These are phyloP conservation scores for Argyra leucocephala DNA, from an alignment of 2,888 invertebrate genomes.

Conservation along the genomic window DNA sequence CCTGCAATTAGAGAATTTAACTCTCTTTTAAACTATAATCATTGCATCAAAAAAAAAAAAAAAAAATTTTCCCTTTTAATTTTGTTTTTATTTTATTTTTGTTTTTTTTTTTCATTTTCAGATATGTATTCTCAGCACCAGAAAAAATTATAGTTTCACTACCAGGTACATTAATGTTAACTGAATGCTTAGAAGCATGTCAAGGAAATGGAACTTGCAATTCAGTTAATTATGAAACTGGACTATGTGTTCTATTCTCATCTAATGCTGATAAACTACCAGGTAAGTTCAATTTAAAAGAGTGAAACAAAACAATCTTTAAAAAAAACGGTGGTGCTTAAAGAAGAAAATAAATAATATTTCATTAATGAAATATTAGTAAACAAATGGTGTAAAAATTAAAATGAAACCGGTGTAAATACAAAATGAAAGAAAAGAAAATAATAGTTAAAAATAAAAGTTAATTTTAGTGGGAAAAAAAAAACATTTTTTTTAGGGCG, in stretches of 20 bases:
- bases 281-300: constrained; percentile 52
- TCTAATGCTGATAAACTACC: constrained; percentile 82
- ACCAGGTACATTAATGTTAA: constrained; percentile 85
- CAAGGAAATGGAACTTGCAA: constrained; percentile 84
- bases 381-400: too few species aligned
- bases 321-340: too few species aligned
- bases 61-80: too few species aligned
- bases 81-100: not conserved
- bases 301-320: too few species aligned
- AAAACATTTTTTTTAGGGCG: too few species aligned
- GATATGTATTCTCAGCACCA: constrained; percentile 84
- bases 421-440: too few species aligned
- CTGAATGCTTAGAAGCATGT: constrained; percentile 88
- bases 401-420: too few species aligned
- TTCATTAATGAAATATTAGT: too few species aligned
- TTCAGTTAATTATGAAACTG: constrained; percentile 91
- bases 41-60: too few species aligned
- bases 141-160: constrained; percentile 80
- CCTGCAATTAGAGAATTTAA: not conserved
- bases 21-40: not conserved
- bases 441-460: too few species aligned
- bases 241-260: constrained; percentile 84
- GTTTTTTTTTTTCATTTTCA: constrained; percentile 31
- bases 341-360: too few species aligned
- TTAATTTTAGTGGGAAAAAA: too few species aligned